Evolutionary conservation across 2,888 invertebrate species (phyloP).

Genomic region (Hyppa rectilinea): DNA sequence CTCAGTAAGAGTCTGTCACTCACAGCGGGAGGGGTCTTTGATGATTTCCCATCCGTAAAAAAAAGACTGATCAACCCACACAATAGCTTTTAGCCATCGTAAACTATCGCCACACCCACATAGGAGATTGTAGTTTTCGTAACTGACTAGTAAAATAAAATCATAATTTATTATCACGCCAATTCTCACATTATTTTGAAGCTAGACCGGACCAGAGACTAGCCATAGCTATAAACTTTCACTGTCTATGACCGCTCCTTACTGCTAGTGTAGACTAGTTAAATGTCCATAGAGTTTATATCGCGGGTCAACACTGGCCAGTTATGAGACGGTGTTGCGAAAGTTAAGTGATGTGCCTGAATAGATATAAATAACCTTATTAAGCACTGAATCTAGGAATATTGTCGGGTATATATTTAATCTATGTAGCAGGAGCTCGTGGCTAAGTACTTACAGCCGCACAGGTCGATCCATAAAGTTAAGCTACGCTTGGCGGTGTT

Average conservation of each 20-base stretch:
- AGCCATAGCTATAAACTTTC: constrained; percentile 44
- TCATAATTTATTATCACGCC: constrained; percentile 34
- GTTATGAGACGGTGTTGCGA: constrained; percentile 43
- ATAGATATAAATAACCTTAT: constrained; percentile 25
- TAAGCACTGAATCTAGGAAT: not conserved
- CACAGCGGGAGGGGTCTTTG: too few relatives aligned
- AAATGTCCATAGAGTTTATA: constrained; percentile 46
- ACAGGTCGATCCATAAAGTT: too few relatives aligned
- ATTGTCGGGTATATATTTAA: constrained; percentile 7
- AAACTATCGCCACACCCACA: constrained; percentile 21
- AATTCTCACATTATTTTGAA: constrained; percentile 40
- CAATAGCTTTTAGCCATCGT: not conserved
- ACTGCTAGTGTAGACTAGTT: constrained; percentile 24
- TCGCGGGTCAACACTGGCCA: constrained; percentile 41
- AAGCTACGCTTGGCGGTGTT: too few relatives aligned
- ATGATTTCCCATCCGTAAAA: too few relatives aligned
- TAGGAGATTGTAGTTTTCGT: constrained; percentile 24
- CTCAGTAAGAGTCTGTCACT: too few relatives aligned
- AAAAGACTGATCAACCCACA: not conserved
- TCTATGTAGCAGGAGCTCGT: too few relatives aligned
- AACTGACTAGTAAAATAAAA: constrained; percentile 22
- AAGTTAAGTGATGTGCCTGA: constrained; percentile 49
- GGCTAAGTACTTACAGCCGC: too few relatives aligned
- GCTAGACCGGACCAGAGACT: constrained; percentile 23
- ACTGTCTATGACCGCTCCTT: constrained; percentile 47